Percentiles rank a stretch among this genome's conserved stretches.
Conservation (phyloP, 2,797 vertebrate species). For the Dendrocincla fuliginosa region DNA sequence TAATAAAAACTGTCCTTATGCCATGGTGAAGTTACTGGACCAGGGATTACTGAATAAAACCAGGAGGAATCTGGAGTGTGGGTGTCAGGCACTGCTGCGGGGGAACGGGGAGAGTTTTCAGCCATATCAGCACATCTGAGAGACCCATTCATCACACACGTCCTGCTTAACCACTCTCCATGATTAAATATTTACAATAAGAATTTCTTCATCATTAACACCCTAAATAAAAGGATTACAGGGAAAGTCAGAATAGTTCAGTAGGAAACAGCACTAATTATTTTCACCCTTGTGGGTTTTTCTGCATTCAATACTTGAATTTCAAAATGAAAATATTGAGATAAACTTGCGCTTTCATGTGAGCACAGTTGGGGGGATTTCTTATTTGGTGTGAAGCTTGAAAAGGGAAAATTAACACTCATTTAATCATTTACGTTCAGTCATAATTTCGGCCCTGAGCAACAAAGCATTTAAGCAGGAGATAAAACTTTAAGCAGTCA, state of each 20-base stretch:
- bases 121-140: background rate
- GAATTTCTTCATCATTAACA: background rate
- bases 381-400: background rate
- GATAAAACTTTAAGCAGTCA: background rate
- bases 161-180: background rate
- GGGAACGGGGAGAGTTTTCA: background rate
- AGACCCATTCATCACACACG: background rate
- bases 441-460: background rate
- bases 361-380: background rate
- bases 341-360: background rate
- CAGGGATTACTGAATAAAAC: background rate
- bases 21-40: background rate
- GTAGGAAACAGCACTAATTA: background rate
- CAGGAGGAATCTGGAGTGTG: background rate
- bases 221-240: constrained; percentile 11
- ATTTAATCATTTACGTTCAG: background rate
- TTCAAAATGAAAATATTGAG: constrained; percentile 32
- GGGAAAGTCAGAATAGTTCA: background rate
- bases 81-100: background rate
- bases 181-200: constrained; percentile 8
- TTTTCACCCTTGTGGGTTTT: constrained; percentile 2
- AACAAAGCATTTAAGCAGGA: background rate
- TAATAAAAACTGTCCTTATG: background rate
- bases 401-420: background rate
- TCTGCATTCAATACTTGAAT: background rate